Evolutionary conservation across 2,888 invertebrate species (phyloP).

Genomic region (Notocelia uddmanniana): DNA sequence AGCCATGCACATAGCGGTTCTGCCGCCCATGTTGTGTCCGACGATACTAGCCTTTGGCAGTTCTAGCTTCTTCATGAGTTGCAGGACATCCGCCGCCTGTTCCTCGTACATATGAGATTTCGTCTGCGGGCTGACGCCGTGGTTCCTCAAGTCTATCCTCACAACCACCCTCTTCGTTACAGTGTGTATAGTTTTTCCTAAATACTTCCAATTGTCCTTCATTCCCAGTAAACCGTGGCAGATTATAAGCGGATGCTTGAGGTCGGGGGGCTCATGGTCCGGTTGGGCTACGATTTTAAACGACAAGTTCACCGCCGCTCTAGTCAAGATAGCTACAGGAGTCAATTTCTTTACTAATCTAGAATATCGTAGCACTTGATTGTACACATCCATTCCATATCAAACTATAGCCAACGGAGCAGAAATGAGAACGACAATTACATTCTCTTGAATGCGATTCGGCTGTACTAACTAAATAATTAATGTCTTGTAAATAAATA

Average conservation of each 20-base stretch:
- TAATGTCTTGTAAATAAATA: slow-evolving; percentile 18
- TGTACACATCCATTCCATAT: slow-evolving; percentile 25
- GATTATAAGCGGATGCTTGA: slow-evolving; percentile 73
- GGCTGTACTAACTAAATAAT: background rate
- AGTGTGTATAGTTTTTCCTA: slow-evolving; percentile 89
- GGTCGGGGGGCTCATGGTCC: slow-evolving; percentile 52
- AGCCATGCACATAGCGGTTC: slow-evolving; percentile 93
- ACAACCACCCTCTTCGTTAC: slow-evolving; percentile 91
- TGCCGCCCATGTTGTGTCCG: slow-evolving; percentile 98
- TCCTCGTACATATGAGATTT: slow-evolving; percentile 89
- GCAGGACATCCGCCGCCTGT: slow-evolving; percentile 90
- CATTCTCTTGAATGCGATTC: background rate
- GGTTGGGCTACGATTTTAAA: slow-evolving; percentile 69
- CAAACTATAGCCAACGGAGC: background rate
- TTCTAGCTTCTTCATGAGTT: slow-evolving; percentile 86
- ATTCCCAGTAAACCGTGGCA: slow-evolving; percentile 95
- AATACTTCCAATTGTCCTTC: slow-evolving; percentile 94
- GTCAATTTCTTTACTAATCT: slow-evolving; percentile 16
- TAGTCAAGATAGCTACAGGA: slow-evolving; percentile 43
- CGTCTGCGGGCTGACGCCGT: slow-evolving; percentile 95
- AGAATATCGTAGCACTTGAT: slow-evolving; percentile 23
- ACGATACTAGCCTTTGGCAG: slow-evolving; percentile 88
- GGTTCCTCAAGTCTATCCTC: slow-evolving; percentile 96
- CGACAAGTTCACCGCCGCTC: slow-evolving; percentile 65
- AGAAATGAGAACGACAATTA: background rate